phyloP scores from a whole-genome alignment of 2,113 vertebrate genomes.

The Chamaetylas fuelleborni region DNA sequence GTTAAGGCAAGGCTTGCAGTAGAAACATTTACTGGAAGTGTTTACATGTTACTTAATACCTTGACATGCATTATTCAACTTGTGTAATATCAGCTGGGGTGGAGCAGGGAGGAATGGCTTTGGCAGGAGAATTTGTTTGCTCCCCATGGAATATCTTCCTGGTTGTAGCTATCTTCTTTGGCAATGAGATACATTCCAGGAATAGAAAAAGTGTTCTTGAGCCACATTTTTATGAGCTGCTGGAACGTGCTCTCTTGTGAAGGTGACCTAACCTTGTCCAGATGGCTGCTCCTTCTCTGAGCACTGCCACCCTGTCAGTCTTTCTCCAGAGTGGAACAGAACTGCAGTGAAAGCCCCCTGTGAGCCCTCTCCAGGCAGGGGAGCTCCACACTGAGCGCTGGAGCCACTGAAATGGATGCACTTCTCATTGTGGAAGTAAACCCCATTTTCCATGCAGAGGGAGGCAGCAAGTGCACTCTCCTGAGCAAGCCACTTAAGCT shows the following conservation, averaged over 20 bases:
- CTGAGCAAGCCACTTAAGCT: neutral
- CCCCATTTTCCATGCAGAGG: neutral
- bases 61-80: constrained; percentile 57
- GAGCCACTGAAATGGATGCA: neutral
- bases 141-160: constrained; percentile 37
- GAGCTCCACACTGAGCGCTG: neutral
- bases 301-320: neutral
- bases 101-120: constrained; percentile 32
- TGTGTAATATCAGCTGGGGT: constrained; percentile 32
- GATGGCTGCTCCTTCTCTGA: neutral
- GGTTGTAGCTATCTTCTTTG: constrained; percentile 9
- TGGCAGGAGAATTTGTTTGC: constrained; percentile 19
- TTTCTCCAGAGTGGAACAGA: neutral
- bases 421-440: neutral
- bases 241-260: neutral
- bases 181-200: constrained; percentile 9
- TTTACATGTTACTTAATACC: constrained; percentile 59
- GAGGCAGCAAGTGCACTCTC: neutral
- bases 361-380: neutral
- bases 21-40: constrained; percentile 52
- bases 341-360: neutral
- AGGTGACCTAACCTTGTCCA: neutral
- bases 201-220: neutral
- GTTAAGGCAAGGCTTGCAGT: neutral
- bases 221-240: neutral